A percentile compares a stretch with the other conserved stretches of the same genome.
phyloP scores from a whole-genome alignment of 2,113 vertebrate genomes.

The Perca fluviatilis region DNA sequence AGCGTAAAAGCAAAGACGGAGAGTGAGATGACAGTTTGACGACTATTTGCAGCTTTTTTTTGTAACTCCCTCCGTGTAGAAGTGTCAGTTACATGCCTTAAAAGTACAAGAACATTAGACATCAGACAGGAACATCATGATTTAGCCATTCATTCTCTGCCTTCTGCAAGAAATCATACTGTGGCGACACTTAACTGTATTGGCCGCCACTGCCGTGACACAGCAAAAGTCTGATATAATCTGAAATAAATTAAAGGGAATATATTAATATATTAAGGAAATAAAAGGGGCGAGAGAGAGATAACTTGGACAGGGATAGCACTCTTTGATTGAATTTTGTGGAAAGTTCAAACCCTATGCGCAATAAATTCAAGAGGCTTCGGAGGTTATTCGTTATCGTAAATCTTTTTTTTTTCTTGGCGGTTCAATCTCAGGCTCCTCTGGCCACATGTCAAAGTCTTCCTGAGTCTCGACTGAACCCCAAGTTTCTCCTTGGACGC shows the following conservation, averaged over 20 bases:
- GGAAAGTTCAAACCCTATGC: conserved; percentile 36
- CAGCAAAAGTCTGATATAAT: conserved; percentile 66
- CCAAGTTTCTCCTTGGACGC: too few relatives aligned
- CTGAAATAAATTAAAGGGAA: conserved; percentile 77
- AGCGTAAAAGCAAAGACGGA: conserved; percentile 35
- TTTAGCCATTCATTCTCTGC: conserved; percentile 46
- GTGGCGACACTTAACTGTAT: conserved; percentile 47
- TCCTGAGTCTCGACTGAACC: too few relatives aligned
- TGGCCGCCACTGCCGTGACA: conserved; percentile 50
- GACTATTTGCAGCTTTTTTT: conserved; percentile 31
- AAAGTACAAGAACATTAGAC: conserved; percentile 46
- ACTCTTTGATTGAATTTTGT: conserved; percentile 43
- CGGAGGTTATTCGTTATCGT: conserved; percentile 15
- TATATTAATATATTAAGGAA: conserved; percentile 76
- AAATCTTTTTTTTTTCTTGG: conserved; percentile 1
- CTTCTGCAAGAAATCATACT: conserved; percentile 39
- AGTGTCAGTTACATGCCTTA: conserved; percentile 42
- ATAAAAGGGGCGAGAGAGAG: conserved; percentile 53
- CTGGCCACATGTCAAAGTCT: too few relatives aligned
- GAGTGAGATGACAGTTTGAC: conserved; percentile 23
- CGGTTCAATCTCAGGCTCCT: too few relatives aligned
- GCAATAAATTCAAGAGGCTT: conserved; percentile 22
- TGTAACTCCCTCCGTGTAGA: conserved; percentile 6
- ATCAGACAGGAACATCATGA: conserved; percentile 45
- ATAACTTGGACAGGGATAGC: not conserved